Base-by-base conservation (phyloP, 2,888 invertebrate genomes). In the Phyto melanocephala region DNA sequence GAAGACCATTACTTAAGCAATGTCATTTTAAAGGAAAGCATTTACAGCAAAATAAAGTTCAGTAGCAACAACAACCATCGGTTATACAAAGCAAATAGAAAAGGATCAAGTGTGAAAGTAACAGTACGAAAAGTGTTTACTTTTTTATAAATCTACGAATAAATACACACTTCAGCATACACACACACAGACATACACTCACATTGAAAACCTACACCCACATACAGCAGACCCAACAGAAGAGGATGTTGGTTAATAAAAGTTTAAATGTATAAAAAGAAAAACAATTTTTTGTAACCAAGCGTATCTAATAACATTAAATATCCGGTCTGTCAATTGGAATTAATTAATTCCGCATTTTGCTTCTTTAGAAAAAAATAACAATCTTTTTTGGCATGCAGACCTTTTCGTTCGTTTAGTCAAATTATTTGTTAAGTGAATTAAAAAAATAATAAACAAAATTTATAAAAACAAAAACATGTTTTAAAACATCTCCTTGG, bases 61-160 rank as follows among this genome's bases (percentile, higher is more conserved):
- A 42, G 54, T 10, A 40, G 1, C 11, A 40, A 40, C 37, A 42
- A 3, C n/a, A 37, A 40, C 11, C 35, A 37, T n/a, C n/a, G n/a
- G n/a, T n/a, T 3, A 47, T 7, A 54, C 10, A 28, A 42, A 52
- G 24, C n/a, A 37, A 52, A 24, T 7, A 42, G 45, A 42, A 52
- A 40, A 54, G 52, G 40, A 40, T 54, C 67, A 35, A 37, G 37
- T 56, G 28, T 68, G 40, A n/a, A 20, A 68, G 28, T 28, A 42
- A 68, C 24, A 56, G 28, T 10, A 68, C 13, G 13, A 68, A 40
- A 68, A 68, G 28, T 68, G 68, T 68, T 68, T 68, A 68, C 24
- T 54, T 56, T 68, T 68, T 17, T 40, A 68, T 56, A 68, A 68
- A 54, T 28, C 15, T 42, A n/a, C 24, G 15, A 17, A 28, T 15